Conservation (phyloP, 2,888 invertebrate genomes). For the Patella depressa region DNA sequence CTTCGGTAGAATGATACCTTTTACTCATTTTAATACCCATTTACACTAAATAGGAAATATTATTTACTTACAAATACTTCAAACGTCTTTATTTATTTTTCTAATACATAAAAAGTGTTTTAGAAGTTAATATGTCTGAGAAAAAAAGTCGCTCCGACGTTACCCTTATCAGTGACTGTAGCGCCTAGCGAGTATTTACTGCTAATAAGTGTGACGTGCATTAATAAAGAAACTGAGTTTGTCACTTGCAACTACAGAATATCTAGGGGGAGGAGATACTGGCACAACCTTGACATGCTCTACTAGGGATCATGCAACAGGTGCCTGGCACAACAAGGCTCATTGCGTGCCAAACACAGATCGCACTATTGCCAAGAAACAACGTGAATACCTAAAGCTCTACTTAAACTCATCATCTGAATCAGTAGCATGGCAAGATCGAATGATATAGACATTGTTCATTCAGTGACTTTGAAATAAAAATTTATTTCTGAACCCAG, state of each 20-base stretch:
- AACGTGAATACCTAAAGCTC: slow-evolving; percentile 29
- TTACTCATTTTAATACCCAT: no score
- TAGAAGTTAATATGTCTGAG: no score
- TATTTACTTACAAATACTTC: no score
- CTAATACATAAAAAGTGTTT: no score
- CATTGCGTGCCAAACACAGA: slow-evolving; percentile 29
- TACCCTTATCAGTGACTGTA: no score
- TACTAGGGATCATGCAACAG: slow-evolving; percentile 23
- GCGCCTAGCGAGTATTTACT: no score
- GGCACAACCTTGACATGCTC: slow-evolving; percentile 21
- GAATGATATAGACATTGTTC: slow-evolving; percentile 15
- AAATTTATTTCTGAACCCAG: background rate
- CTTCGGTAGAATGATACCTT: no score
- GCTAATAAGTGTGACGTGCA: no score
- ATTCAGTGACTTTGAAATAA: background rate
- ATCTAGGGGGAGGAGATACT: slow-evolving; percentile 37
- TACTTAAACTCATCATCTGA: slow-evolving; percentile 26
- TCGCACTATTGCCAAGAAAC: slow-evolving; percentile 28
- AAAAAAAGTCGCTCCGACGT: no score
- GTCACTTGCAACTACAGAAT: slow-evolving; percentile 42
- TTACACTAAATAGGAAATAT: no score
- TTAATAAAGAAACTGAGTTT: no score
- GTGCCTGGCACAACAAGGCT: slow-evolving; percentile 24
- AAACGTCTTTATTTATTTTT: no score
- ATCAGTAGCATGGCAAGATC: slow-evolving; percentile 33